A percentile compares a stretch with the other conserved stretches of the same genome.
These are phyloP conservation scores for Teinopalpus imperialis DNA, from an alignment of 2,888 invertebrate genomes.

Conservation along the genomic window DNA sequence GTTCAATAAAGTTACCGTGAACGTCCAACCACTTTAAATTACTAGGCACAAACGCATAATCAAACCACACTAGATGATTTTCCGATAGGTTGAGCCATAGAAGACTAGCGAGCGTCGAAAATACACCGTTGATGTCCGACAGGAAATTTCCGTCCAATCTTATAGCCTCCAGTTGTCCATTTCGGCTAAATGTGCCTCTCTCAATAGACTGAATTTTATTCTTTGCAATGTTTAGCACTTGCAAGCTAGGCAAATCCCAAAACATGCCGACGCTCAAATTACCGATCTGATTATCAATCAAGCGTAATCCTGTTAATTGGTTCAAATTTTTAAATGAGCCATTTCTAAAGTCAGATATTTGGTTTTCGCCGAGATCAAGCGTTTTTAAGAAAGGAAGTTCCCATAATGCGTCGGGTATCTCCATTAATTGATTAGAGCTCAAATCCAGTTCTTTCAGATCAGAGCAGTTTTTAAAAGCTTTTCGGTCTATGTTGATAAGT, in stretches of 20 bases:
- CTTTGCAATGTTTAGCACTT: conserved; percentile 93
- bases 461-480: conserved; percentile 93
- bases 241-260: conserved; percentile 91
- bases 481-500: conserved; percentile 88
- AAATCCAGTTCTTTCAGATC: conserved; percentile 94
- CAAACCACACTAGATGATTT: conserved; percentile 96
- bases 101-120: conserved; percentile 91
- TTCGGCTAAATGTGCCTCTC: conserved; percentile 91
- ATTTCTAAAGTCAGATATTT: conserved; percentile 91
- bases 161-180: conserved; percentile 91
- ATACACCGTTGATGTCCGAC: conserved; percentile 94
- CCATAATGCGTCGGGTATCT: conserved; percentile 91
- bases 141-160: conserved; percentile 94
- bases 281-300: conserved; percentile 95
- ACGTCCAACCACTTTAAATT: conserved; percentile 95
- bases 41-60: conserved; percentile 94
- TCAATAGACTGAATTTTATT: conserved; percentile 94
- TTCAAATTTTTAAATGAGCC: conserved; percentile 92
- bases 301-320: conserved; percentile 91
- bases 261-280: conserved; percentile 93
- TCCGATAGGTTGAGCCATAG: conserved; percentile 94
- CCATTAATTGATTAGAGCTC: conserved; percentile 91
- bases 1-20: conserved; percentile 94
- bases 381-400: conserved; percentile 92
- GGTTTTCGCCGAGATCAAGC: conserved; percentile 95